Evolutionary conservation across 2,888 invertebrate genomes (phyloP).

Genomic region (Oconnorella tubifera): DNA sequence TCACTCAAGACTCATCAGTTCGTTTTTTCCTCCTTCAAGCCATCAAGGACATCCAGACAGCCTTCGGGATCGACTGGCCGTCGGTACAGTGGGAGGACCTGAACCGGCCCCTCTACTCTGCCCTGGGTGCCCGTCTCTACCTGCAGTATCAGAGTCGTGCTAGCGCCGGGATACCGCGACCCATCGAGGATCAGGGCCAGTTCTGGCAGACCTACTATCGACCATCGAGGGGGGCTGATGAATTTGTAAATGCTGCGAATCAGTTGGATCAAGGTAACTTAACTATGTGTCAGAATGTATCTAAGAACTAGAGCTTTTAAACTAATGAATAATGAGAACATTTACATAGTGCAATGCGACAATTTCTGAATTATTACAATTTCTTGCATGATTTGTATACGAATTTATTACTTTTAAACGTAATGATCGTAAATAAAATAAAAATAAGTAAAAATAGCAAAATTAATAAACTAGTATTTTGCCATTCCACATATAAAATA

Average conservation of each 20-base stretch:
- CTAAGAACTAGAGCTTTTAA: no score
- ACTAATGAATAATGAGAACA: no score
- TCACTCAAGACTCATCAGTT: conserved; percentile 16
- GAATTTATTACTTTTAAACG: no score
- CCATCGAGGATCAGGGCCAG: conserved; percentile 26
- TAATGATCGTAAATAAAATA: no score
- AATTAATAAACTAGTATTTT: no score
- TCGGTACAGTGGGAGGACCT: conserved; percentile 40
- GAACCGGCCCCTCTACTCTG: conserved; percentile 42
- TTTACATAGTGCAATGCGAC: no score
- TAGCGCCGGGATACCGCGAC: conserved; percentile 18
- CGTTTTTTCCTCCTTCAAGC: conserved; percentile 3
- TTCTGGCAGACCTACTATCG: conserved; percentile 30
- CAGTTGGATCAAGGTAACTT: conserved; percentile 21
- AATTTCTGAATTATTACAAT: no score
- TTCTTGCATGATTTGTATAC: no score
- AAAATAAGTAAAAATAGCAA: no score
- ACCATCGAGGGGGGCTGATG: conserved; percentile 11
- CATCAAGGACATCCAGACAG: conserved; percentile 21
- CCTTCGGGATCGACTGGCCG: conserved; percentile 41
- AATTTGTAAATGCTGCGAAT: conserved; percentile 17
- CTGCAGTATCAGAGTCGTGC: conserved; percentile 13
- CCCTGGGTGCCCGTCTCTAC: conserved; percentile 39
- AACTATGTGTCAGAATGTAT: no score
- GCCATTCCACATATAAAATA: no score